Evolutionary conservation across 1,140 invertebrate species (phyloP).

Genomic region (Tenebrio molitor): DNA sequence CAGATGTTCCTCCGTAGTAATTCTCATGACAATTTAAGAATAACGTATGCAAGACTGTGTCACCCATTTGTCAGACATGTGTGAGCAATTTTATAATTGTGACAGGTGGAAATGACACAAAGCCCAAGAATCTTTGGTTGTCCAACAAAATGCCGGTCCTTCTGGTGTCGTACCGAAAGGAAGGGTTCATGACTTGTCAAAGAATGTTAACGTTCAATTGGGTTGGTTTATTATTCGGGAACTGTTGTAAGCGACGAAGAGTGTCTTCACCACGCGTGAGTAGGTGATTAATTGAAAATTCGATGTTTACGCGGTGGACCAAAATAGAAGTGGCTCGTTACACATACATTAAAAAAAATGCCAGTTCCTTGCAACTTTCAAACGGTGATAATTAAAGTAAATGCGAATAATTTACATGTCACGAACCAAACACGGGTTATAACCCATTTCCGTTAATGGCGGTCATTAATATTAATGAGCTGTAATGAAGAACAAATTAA

Average conservation of each 20-base stretch:
- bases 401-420: slow-evolving; percentile 47
- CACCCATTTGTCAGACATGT: too few relatives aligned
- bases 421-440: slow-evolving; percentile 38
- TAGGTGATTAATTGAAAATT: slow-evolving; percentile 30
- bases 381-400: slow-evolving; percentile 46
- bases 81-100: too few relatives aligned
- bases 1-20: too few relatives aligned
- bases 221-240: slow-evolving; percentile 26
- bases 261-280: slow-evolving; percentile 1
- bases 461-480: slow-evolving; percentile 46
- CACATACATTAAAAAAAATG: slow-evolving; percentile 5
- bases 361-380: slow-evolving; percentile 30
- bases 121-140: too few relatives aligned
- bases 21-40: too few relatives aligned
- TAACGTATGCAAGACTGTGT: too few relatives aligned
- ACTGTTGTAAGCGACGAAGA: too few relatives aligned
- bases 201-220: too few relatives aligned
- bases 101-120: too few relatives aligned
- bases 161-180: too few relatives aligned
- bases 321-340: slow-evolving; percentile 12
- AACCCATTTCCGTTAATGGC: slow-evolving; percentile 45
- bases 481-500: slow-evolving; percentile 46
- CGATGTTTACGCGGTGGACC: slow-evolving; percentile 9
- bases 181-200: too few relatives aligned
- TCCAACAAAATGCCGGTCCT: too few relatives aligned